These are phyloP conservation scores for Chymomyza caudatula DNA, from an alignment of 2,888 invertebrate species.

Conservation along the genomic window DNA sequence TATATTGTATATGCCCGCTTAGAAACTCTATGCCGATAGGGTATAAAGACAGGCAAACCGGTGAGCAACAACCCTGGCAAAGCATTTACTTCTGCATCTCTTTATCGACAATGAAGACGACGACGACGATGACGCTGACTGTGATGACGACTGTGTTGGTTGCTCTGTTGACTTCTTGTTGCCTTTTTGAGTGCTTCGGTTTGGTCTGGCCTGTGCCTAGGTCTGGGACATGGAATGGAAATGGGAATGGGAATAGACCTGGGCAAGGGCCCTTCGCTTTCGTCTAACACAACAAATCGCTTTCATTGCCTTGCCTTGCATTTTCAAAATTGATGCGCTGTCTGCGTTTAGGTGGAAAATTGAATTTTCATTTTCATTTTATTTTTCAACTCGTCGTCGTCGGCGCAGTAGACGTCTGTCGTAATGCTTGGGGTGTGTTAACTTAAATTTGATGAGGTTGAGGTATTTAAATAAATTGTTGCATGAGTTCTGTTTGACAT, in stretches of 20 bases:
- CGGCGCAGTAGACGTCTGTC: slow-evolving; percentile 15
- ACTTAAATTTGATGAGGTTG: slow-evolving; percentile 67
- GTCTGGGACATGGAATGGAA: slow-evolving; percentile 2
- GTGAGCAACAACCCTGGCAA: background rate
- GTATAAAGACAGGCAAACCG: background rate
- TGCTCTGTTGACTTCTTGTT: background rate
- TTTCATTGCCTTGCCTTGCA: slow-evolving; percentile 62
- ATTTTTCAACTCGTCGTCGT: slow-evolving; percentile 19
- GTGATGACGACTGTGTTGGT: background rate
- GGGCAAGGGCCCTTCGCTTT: slow-evolving; percentile 20
- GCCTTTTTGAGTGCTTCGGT: background rate
- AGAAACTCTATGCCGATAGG: background rate
- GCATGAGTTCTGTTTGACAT: slow-evolving; percentile 73
- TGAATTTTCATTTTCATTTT: slow-evolving; percentile 68
- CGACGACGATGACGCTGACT: slow-evolving; percentile 41
- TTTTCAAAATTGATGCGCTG: slow-evolving; percentile 74
- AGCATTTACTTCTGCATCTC: slow-evolving; percentile 58
- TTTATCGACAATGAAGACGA: slow-evolving; percentile 52
- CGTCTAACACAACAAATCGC: slow-evolving; percentile 73
- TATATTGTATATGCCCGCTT: background rate
- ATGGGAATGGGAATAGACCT: background rate
- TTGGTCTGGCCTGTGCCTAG: slow-evolving; percentile 11
- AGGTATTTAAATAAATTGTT: slow-evolving; percentile 74
- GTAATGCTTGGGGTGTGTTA: slow-evolving; percentile 37
- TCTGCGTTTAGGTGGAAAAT: slow-evolving; percentile 73